These are phyloP conservation scores for Protonemura montana DNA, from an alignment of 2,888 invertebrate genomes.

Conservation along the genomic window DNA sequence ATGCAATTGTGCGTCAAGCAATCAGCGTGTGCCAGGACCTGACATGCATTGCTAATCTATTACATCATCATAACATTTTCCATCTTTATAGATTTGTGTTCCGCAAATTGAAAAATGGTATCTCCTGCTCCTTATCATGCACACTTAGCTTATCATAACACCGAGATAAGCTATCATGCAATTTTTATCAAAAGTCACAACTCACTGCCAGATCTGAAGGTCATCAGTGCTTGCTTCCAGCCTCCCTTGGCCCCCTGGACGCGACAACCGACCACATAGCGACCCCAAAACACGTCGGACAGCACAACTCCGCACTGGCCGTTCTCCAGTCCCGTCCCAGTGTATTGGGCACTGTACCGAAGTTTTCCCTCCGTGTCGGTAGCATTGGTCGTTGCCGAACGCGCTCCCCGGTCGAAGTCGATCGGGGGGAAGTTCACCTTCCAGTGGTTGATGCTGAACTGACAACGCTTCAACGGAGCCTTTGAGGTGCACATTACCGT, in stretches of 20 bases:
- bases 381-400: not conserved
- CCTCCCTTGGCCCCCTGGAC: not conserved
- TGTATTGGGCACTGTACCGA: not conserved
- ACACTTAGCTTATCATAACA: not conserved
- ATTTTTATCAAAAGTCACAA: not conserved
- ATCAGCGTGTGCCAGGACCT: too few species aligned
- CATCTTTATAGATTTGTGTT: too few species aligned
- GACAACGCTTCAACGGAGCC: not conserved
- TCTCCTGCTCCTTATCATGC: too few species aligned
- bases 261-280: constrained; percentile 15
- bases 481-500: not conserved
- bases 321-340: not conserved
- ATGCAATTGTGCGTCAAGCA: too few species aligned
- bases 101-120: too few species aligned
- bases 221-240: not conserved
- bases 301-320: constrained; percentile 2
- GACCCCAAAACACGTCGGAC: not conserved
- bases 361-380: not conserved
- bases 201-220: not conserved
- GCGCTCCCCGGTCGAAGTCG: not conserved
- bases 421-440: not conserved
- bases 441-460: constrained; percentile 13
- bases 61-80: too few species aligned
- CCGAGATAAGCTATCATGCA: not conserved
- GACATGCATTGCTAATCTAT: too few species aligned